Evolutionary conservation across 2,888 invertebrate genomes (phyloP), one percentile per base, ranked within the genome.

Genomic region (Synergus laeviventris): DNA sequence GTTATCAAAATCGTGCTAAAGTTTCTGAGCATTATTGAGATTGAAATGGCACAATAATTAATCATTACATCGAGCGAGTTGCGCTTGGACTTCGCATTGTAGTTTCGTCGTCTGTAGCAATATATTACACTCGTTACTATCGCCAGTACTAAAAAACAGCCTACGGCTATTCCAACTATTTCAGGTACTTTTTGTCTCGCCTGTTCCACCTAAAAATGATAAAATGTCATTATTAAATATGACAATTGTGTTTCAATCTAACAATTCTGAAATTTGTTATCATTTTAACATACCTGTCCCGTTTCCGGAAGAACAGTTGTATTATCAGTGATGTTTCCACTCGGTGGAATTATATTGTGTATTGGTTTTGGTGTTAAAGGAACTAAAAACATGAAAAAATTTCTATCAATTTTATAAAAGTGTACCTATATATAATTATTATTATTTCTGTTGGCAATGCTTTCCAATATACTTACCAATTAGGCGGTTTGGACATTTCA

Each of bases 401-500:
- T 4, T 31, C 3, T 31, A 31, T 31, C 31, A 31, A 31, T 31
- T 31, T 31, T 0, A 31, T 31, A 7, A 31, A 31, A 31, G 31
- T 31, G 31, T 31, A 31, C n/a, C n/a, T n/a, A n/a, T n/a, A n/a
- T 3, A 7, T 5, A 31, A 31, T 31, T 31, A 5, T 31, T 31
- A 0, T 31, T 31, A 31, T 31, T 31, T 31, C 31, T 31, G n/a
- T n/a, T n/a, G n/a, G n/a, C n/a, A n/a, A n/a, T n/a, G n/a, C 7
- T 31, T 31, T 31, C n/a, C 18, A 49, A 45, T 2, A n/a, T 21
- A 24, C 82, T 90, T 90, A 94, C 94, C 94, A 87, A 93, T 93
- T 76, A 92, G 91, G 80, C 94, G 92, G 81, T 92, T 92, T 5
- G 94, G 94, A 85, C 94, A 94, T 81, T 92, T 92, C 81, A 93